These are phyloP conservation scores for Diadromus collaris DNA, from an alignment of 2,888 invertebrate genomes.

Conservation along the genomic window DNA sequence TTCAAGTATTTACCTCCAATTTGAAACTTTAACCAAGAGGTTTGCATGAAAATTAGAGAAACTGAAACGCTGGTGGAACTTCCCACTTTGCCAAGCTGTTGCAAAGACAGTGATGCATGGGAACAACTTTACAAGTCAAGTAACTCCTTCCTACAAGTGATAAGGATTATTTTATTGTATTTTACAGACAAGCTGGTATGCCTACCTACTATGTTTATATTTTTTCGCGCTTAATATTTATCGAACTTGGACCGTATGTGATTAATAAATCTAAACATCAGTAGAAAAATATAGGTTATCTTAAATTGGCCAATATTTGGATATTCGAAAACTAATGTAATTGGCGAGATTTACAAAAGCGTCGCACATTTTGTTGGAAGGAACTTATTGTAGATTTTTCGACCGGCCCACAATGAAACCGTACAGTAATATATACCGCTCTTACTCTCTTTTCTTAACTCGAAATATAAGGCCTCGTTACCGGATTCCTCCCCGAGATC, in stretches of 20 bases:
- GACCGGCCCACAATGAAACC: slow-evolving; percentile 50
- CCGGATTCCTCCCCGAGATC: slow-evolving; percentile 62
- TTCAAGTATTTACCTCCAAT: slow-evolving; percentile 58
- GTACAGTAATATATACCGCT: slow-evolving; percentile 31
- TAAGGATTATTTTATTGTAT: no score
- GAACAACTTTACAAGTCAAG: no score
- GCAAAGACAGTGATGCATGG: not conserved
- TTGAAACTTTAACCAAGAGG: slow-evolving; percentile 37
- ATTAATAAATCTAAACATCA: no score
- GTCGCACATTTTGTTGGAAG: not conserved
- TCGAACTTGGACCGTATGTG: no score
- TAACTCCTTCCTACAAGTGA: no score
- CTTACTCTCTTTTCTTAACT: slow-evolving; percentile 43
- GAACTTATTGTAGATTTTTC: slow-evolving; percentile 3
- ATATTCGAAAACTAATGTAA: not conserved
- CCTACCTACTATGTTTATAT: no score
- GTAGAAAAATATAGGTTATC: no score
- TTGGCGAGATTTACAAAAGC: not conserved
- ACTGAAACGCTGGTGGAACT: slow-evolving; percentile 34
- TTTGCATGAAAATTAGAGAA: slow-evolving; percentile 52
- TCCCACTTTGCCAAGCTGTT: slow-evolving; percentile 27
- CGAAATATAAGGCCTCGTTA: slow-evolving; percentile 65
- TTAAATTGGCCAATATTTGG: no score
- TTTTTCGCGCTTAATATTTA: no score
- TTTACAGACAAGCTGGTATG: no score